phyloP scores from a whole-genome alignment of 2,797 vertebrate genomes.

The Malurus splendens region DNA sequence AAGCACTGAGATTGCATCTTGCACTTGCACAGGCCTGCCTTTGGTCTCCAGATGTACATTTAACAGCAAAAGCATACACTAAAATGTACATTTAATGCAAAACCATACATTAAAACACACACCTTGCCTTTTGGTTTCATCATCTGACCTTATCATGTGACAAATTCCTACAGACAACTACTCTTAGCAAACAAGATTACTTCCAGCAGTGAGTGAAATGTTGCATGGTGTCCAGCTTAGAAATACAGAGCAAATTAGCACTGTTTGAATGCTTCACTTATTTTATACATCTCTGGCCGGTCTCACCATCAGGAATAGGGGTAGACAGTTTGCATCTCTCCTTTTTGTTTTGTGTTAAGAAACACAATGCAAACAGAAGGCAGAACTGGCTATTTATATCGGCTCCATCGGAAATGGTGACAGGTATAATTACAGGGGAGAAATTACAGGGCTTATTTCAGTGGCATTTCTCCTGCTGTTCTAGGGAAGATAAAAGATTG shows the following conservation, averaged over 20 bases:
- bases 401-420: slow-evolving; percentile 69
- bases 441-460: slow-evolving; percentile 76
- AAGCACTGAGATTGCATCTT: background rate
- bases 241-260: background rate
- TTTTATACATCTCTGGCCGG: background rate
- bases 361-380: slow-evolving; percentile 59
- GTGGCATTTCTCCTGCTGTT: slow-evolving; percentile 72
- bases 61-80: background rate
- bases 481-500: slow-evolving; percentile 70
- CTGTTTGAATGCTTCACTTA: background rate
- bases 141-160: background rate
- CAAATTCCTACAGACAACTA: background rate
- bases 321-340: background rate
- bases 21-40: background rate
- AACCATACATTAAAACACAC: background rate
- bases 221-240: background rate
- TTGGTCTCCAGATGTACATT: background rate
- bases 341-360: slow-evolving; percentile 41
- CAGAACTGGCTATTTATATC: slow-evolving; percentile 76
- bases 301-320: background rate
- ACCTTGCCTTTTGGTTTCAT: background rate
- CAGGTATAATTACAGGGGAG: slow-evolving; percentile 79
- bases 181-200: background rate
- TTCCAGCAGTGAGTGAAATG: background rate
- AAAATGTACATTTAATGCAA: too few relatives aligned